Percentiles rank a stretch among this genome's conserved stretches.
phyloP scores from a whole-genome alignment of 2,888 invertebrate genomes.

The Lordiphosa andalusiaca region DNA sequence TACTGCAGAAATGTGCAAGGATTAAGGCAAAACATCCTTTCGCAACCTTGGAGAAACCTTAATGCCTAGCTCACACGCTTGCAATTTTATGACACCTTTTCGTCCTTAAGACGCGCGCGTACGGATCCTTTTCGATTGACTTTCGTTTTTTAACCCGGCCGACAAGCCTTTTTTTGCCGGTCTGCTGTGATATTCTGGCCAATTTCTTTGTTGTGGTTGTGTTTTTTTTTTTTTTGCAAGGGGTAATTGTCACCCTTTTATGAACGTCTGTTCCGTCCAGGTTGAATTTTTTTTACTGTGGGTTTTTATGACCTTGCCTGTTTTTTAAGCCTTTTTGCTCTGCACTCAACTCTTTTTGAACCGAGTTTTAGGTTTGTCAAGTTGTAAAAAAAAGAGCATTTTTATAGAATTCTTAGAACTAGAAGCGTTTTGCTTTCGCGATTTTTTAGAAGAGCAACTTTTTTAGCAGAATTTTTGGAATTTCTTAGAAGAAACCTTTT shows the following conservation, averaged over 20 bases:
- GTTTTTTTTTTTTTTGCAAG: constrained; percentile 45
- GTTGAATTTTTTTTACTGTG: constrained; percentile 27
- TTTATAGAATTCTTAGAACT: constrained; percentile 46
- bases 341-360: constrained; percentile 63
- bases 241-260: constrained; percentile 43
- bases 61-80: constrained; percentile 44
- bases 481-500: constrained; percentile 41
- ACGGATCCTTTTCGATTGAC: constrained; percentile 40
- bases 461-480: constrained; percentile 50
- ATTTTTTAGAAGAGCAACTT: constrained; percentile 37
- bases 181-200: constrained; percentile 16
- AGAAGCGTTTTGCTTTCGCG: constrained; percentile 19
- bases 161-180: constrained; percentile 42
- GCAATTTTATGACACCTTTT: constrained; percentile 48
- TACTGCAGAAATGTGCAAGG: constrained; percentile 49
- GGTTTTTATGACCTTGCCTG: constrained; percentile 17
- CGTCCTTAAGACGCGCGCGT: constrained; percentile 14
- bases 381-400: constrained; percentile 36
- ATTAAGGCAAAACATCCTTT: constrained; percentile 62
- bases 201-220: constrained; percentile 64
- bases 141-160: constrained; percentile 59
- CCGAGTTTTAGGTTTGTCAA: constrained; percentile 30
- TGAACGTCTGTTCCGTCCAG: constrained; percentile 21
- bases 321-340: constrained; percentile 72
- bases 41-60: constrained; percentile 44